phyloP scores from a whole-genome alignment of 1,140 invertebrate species.

The Procambarus virginalis region DNA sequence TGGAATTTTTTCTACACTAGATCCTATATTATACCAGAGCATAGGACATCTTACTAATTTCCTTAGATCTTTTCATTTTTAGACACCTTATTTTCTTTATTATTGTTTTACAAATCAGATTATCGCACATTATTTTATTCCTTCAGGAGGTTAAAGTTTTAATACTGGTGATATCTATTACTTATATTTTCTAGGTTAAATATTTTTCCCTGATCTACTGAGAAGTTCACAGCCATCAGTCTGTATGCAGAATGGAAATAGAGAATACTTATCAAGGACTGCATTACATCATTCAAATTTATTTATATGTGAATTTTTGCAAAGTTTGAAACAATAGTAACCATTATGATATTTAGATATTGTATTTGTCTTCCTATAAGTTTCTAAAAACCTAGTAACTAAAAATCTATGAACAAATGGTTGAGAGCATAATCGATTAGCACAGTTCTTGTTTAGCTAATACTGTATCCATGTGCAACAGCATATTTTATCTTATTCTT shows the following conservation, averaged over 20 bases:
- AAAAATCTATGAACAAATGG: not conserved
- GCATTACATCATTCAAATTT: not conserved
- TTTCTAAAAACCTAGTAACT: not conserved
- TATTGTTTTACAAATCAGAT: not conserved
- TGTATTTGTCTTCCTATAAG: no score
- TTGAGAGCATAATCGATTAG: not conserved
- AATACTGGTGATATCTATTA: not conserved
- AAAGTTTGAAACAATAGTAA: no score
- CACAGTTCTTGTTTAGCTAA: not conserved
- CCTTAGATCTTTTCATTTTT: not conserved
- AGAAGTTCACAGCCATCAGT: not conserved
- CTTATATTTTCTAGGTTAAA: not conserved
- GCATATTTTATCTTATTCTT: not conserved
- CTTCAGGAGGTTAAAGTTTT: not conserved
- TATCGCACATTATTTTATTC: not conserved
- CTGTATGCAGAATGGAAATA: not conserved
- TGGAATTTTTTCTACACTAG: not conserved
- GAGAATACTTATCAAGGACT: not conserved
- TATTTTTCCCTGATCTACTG: not conserved
- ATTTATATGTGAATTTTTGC: not conserved
- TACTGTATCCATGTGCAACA: not conserved
- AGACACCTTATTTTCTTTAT: not conserved
- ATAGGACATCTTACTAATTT: not conserved
- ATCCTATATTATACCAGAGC: not conserved
- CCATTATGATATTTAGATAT: no score